These are phyloP conservation scores for Helarctos malayanus DNA, from an alignment of 2,797 vertebrate species.

Conservation along the genomic window DNA sequence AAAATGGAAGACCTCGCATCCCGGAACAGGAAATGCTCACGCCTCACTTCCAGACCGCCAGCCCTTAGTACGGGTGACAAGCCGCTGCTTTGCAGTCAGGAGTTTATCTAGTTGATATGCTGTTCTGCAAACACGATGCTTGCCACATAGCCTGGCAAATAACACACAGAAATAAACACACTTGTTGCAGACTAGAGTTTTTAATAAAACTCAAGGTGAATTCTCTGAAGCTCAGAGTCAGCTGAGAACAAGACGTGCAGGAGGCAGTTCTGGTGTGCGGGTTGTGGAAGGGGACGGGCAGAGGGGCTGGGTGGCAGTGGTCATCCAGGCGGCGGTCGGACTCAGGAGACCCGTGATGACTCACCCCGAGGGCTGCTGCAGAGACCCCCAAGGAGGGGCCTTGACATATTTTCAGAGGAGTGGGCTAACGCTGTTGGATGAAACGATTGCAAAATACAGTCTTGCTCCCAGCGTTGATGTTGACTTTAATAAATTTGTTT, in stretches of 20 bases:
- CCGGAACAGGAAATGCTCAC: no score
- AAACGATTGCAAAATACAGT: neutral
- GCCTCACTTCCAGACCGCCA: neutral
- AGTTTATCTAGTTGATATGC: neutral
- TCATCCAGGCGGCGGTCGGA: fast-evolving
- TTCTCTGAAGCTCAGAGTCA: neutral
- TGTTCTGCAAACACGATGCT: neutral
- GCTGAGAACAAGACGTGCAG: fast-evolving
- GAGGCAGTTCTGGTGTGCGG: fast-evolving
- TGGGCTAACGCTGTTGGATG: fast-evolving
- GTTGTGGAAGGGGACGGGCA: fast-evolving
- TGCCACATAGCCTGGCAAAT: neutral
- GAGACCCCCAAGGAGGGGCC: neutral
- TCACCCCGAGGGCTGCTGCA: neutral
- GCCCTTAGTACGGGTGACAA: neutral
- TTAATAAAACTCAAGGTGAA: neutral
- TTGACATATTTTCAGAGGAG: no score
- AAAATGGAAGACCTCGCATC: neutral
- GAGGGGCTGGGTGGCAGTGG: no score
- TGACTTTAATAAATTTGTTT: no score
- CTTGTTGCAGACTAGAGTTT: neutral
- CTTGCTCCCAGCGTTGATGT: neutral
- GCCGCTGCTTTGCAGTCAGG: neutral
- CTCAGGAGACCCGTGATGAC: neutral
- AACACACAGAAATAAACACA: neutral